Evolutionary conservation across 1,140 invertebrate species (phyloP).

Genomic region (Drosophila nannoptera): DNA sequence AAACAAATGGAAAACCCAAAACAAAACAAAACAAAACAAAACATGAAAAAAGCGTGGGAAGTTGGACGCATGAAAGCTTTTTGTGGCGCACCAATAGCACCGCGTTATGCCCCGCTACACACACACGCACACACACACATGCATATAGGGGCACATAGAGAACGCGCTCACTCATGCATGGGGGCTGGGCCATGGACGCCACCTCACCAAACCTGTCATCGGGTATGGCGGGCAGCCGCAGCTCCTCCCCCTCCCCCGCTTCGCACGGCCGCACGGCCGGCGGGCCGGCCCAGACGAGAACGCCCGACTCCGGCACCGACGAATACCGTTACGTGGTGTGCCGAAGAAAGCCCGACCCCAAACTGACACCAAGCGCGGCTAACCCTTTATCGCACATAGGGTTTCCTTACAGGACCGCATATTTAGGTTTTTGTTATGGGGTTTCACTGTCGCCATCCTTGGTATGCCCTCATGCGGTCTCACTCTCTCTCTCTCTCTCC

Average conservation of each 20-base stretch:
- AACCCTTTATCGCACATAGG: slow-evolving; percentile 80
- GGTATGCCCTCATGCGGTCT: slow-evolving; percentile 32
- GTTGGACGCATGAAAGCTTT: slow-evolving; percentile 78
- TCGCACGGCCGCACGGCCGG: too few species aligned
- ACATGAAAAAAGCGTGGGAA: slow-evolving; percentile 51
- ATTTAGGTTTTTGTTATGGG: slow-evolving; percentile 79
- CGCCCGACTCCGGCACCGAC: slow-evolving; percentile 45
- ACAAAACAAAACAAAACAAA: slow-evolving; percentile 34
- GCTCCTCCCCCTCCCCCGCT: too few species aligned
- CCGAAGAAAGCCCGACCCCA: slow-evolving; percentile 76
- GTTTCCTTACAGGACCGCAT: slow-evolving; percentile 80
- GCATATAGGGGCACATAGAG: slow-evolving; percentile 18
- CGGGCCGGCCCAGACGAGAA: slow-evolving; percentile 25
- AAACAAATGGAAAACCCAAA: slow-evolving; percentile 6
- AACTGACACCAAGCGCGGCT: slow-evolving; percentile 79
- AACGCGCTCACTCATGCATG: slow-evolving; percentile 34
- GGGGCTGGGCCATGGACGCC: slow-evolving; percentile 36
- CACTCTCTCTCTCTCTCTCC: slow-evolving; percentile 12
- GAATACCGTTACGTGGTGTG: slow-evolving; percentile 67
- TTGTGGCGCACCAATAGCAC: slow-evolving; percentile 79
- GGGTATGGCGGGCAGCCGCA: slow-evolving; percentile 13
- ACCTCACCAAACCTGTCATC: slow-evolving; percentile 20
- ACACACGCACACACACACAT: slow-evolving; percentile 24
- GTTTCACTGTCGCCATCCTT: slow-evolving; percentile 47
- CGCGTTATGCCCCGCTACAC: slow-evolving; percentile 78